These are phyloP conservation scores for Drosophila histrio DNA, from an alignment of 2,888 invertebrate genomes.

Conservation along the genomic window DNA sequence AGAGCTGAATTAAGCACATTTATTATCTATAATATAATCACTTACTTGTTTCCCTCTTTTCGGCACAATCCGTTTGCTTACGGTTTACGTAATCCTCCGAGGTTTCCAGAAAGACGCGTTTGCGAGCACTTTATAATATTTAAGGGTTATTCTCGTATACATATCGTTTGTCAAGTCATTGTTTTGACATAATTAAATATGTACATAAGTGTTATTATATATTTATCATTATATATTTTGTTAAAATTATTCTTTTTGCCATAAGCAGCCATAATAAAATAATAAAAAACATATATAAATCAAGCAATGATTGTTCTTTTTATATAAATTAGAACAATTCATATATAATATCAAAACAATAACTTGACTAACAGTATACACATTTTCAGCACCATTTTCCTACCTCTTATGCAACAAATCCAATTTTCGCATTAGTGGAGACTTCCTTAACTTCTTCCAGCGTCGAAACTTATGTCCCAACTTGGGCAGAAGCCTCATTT, in stretches of 20 bases:
- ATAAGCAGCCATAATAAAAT: too few species aligned
- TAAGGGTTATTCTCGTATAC: background rate
- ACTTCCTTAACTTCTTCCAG: slow-evolving; percentile 43
- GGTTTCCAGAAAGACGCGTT: slow-evolving; percentile 32
- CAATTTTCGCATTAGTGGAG: slow-evolving; percentile 54
- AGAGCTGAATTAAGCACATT: background rate
- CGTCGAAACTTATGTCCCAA: slow-evolving; percentile 44
- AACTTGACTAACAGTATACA: too few species aligned
- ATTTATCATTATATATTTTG: too few species aligned
- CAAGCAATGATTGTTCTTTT: too few species aligned
- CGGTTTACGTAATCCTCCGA: slow-evolving; percentile 46
- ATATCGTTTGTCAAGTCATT: too few species aligned
- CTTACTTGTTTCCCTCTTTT: background rate
- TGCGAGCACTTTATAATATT: slow-evolving; percentile 41
- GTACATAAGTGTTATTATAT: too few species aligned
- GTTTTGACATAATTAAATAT: too few species aligned
- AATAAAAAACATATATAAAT: too few species aligned
- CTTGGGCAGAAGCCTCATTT: slow-evolving; percentile 66
- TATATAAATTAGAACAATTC: too few species aligned
- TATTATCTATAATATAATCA: background rate
- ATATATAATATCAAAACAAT: too few species aligned
- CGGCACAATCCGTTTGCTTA: slow-evolving; percentile 24
- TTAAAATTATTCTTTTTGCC: too few species aligned
- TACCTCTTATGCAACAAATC: slow-evolving; percentile 54
- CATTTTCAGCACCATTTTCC: too few species aligned